Evolutionary conservation across 92 coral and sea anemone genomes (phyloP), one percentile per base, ranked within the genome.

Genomic region (Phenganax marumi): DNA sequence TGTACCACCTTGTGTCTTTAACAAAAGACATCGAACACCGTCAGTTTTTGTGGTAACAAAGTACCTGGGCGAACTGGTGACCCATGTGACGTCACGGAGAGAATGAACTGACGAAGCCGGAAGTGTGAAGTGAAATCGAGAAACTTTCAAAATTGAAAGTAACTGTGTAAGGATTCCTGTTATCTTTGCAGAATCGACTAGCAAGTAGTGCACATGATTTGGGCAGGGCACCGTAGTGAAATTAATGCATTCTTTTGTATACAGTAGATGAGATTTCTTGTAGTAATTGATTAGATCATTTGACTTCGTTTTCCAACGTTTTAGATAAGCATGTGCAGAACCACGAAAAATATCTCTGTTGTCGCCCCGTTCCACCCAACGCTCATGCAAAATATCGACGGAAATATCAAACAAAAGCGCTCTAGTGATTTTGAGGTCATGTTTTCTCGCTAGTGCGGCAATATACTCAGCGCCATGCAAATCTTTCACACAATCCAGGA

Each of bases 41-140:
- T 76, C 68, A 10, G 81, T 11, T 22, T 76, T 76, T 12, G 53
- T 11, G n/a, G 81, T 76, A 12, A 76, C 81, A 19, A 54, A 19
- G 81, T 76, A 76, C 33, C 68, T 55, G 8, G 81, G 12, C 26
- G 81, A 68, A 39, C 54, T 76, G 10, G 81, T 50, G 7, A 76
- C 69, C 81, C 81, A 76, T 52, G 22, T 76, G 81, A 76, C 81
- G 54, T 76, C 81, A 54, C 68, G 68, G 22, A 54, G 8, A 24
- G 46, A 24, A 76, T 76, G 68, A 9, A 76, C 81, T 25, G 57
- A 76, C 14, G 68, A 55, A 57, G 81, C 68, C 52, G 81, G 81
- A 54, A 76, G 81, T 24, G 81, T 18, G 39, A 76, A 76, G 3
- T 56, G 56, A 76, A 76, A 25, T 23, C 39, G 81, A 33, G 43